These are phyloP conservation scores for Epizoanthus illoricatus DNA, from an alignment of 92 coral and sea anemone genomes.

Conservation along the genomic window DNA sequence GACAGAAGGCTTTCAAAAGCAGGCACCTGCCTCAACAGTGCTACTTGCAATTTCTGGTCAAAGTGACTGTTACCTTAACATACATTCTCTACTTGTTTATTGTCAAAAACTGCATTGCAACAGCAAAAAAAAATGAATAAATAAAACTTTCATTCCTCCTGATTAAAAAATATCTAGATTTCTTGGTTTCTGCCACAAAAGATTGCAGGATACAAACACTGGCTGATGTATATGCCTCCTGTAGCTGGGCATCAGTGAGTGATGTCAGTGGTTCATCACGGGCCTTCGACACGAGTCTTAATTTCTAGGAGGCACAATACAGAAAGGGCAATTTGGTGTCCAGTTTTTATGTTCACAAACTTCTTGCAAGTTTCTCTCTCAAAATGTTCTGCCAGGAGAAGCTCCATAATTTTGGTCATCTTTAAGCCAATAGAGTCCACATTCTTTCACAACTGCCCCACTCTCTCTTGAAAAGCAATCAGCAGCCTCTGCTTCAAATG, in stretches of 20 bases:
- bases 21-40: conserved; percentile 25
- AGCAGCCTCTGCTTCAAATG: conserved; percentile 43
- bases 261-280: conserved; percentile 44
- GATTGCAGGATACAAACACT: conserved; percentile 39
- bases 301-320: conserved; percentile 39
- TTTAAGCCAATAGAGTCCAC: conserved; percentile 27
- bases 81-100: conserved; percentile 34
- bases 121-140: conserved; percentile 19
- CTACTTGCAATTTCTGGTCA: conserved; percentile 43
- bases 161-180: conserved; percentile 43
- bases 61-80: conserved; percentile 28
- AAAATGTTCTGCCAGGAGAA: conserved; percentile 18
- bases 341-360: conserved; percentile 30
- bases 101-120: conserved; percentile 35
- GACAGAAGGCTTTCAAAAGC: conserved; percentile 28
- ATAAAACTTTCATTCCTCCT: conserved; percentile 34
- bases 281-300: conserved; percentile 51
- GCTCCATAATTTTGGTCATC: conserved; percentile 33
- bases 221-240: conserved; percentile 39
- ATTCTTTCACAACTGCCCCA: conserved; percentile 29
- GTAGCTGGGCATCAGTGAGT: conserved; percentile 53
- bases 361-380: conserved; percentile 31
- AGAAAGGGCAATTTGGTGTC: too few relatives aligned
- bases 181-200: conserved; percentile 47
- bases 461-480: conserved; percentile 43